These are phyloP conservation scores for Pluvialis apricaria DNA, from an alignment of 2,113 vertebrate species.

Conservation along the genomic window DNA sequence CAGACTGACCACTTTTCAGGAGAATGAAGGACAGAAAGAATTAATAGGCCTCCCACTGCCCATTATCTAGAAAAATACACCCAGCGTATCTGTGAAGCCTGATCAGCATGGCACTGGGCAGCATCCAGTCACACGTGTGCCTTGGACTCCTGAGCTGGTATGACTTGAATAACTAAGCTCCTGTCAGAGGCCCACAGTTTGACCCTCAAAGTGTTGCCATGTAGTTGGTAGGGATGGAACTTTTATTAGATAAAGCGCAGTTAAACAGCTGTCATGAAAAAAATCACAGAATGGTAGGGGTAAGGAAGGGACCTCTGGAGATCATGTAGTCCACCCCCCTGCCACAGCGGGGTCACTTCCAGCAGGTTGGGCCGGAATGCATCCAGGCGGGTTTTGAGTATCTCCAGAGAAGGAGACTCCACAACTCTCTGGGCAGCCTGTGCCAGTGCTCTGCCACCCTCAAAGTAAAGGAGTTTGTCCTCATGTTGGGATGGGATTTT, in stretches of 20 bases:
- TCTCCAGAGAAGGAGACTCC: too few species aligned
- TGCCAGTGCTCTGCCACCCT: too few species aligned
- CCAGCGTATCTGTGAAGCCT: accelerated
- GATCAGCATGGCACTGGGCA: accelerated
- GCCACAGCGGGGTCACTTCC: too few species aligned
- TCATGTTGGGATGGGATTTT: too few species aligned
- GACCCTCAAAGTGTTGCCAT: neutral
- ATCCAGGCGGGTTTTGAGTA: too few species aligned
- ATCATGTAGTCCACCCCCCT: too few species aligned
- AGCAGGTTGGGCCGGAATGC: too few species aligned
- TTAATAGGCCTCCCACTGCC: neutral
- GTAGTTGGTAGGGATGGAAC: neutral
- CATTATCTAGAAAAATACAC: neutral
- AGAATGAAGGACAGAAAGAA: neutral
- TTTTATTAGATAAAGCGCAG: neutral
- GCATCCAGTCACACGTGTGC: accelerated
- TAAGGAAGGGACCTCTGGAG: too few species aligned
- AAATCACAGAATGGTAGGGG: too few species aligned
- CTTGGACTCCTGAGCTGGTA: neutral
- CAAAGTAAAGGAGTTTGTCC: too few species aligned
- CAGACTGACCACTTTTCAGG: neutral
- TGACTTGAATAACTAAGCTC: neutral
- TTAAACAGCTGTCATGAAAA: neutral
- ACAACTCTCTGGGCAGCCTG: too few species aligned
- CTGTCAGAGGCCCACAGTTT: neutral